Base-by-base conservation (phyloP, 2,797 vertebrate genomes). In the Microcaecilia unicolor region DNA sequence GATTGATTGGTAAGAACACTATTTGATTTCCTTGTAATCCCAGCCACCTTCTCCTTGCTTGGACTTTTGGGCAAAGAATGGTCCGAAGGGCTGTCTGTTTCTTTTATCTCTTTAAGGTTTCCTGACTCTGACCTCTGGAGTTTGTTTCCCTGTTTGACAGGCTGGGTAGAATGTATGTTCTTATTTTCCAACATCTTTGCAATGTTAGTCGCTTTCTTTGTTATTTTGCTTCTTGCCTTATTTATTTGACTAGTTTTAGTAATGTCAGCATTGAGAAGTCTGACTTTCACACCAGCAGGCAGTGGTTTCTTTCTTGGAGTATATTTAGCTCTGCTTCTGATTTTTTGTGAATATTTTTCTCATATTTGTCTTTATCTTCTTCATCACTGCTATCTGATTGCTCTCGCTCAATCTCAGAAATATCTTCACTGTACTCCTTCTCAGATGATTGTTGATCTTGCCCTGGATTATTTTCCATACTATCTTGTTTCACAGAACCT, bases 1-100 rank as follows among this genome's bases (percentile, higher is more conserved):
- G 74, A 78, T 26, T 58, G 80, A 40, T 57, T 57, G 45, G 55
- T 55, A 11, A 35, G 23, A 6, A 34, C 28, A 18, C 13, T 19
- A 9, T 9, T 14, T n/a, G n/a, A n/a, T 19, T 45, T 51, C 35
- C 55, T 48, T 22, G 29, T n/a, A 15, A 49, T 19, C 19, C 34
- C 15, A 35, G 15, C 9, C 0, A 2, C 10, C 34, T 25, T 31
- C 24, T 42, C 3, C 7, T 31, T 22, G 32, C 28, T 31, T 32
- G 51, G 34, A 19, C 20, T 7, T 15, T 23, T 34, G 27, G 29
- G 17, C 32, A 51, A 12, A 33, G 39, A 7, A 20, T n/a, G 4
- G 16, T 9, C 18, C 9, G 24, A 41, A 8, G 28, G 9, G 23
- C 18, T 34, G 7, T 18, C 26, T 5, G 14, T 12, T 4, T 28